Evolutionary conservation across 1,140 invertebrate genomes (phyloP), one percentile per base, ranked within the genome.

Genomic region (Drosophila funebris): DNA sequence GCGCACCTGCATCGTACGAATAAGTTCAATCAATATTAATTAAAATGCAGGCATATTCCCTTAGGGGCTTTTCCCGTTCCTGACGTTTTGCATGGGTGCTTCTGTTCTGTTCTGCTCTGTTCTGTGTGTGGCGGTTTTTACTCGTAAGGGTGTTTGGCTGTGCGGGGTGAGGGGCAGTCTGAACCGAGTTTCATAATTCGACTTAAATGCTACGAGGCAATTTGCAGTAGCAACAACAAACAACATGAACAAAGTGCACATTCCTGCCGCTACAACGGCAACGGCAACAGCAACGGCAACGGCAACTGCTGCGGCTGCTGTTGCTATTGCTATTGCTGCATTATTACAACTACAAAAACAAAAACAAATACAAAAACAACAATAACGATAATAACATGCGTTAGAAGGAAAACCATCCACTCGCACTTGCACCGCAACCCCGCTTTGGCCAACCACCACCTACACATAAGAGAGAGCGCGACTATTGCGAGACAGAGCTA

Each of bases 1-100:
- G 50, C 56, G 58, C 72, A 74, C 64, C 72, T 74, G 72, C 33
- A 31, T 46, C 16, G 41, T 33, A 29, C 53, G 63, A 73, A 87
- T 76, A 88, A 70, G 62, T 76, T 66, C 83, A 87, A 87, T 87
- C 82, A 87, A 87, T 87, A 87, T 88, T 87, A 88, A 87, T 87
- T 87, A 87, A 88, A 88, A 88, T 82, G 78, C 78, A 83, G 70
- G 62, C 78, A 83, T 77, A 68, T 71, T 77, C 73, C 80, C 72
- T 73, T 36, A 57, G 75, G 81, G 48, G 50, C 43, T 67, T 73
- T 79, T 39, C 54, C n/a, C 48, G 7, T 9, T 16, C 27, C 37
- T 22, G 39, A 14, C 39, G 67, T 54, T 64, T 78, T 46, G 72
- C 66, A 61, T 76, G 66, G 60, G 41, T 78, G 64, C 62, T 75